Evolutionary conservation across 2,797 vertebrate genomes (phyloP).

Genomic region (Pantherophis vulpinus): DNA sequence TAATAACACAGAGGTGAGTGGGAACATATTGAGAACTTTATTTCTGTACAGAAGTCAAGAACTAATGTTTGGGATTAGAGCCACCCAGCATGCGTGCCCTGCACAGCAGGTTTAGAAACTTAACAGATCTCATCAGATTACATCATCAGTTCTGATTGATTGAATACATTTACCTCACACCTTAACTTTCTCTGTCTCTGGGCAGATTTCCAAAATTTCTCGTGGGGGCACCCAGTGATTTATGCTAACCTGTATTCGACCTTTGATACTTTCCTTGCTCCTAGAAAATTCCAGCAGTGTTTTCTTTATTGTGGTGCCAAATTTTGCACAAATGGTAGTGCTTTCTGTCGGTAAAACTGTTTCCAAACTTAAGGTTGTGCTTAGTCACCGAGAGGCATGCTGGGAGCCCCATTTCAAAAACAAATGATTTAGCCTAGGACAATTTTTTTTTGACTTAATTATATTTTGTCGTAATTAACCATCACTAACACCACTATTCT

Average conservation of each 20-base stretch:
- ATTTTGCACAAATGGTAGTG: not conserved
- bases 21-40: not conserved
- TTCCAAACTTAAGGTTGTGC: not conserved
- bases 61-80: not conserved
- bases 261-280: not conserved
- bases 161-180: not conserved
- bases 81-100: not conserved
- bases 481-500: not conserved
- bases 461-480: not conserved
- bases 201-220: not conserved
- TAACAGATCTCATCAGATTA: not conserved
- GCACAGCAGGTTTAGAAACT: not conserved
- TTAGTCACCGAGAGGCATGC: not conserved
- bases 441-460: not conserved
- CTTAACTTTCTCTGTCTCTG: not conserved
- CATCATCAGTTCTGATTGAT: not conserved
- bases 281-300: not conserved
- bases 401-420: not conserved
- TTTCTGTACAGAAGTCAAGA: not conserved
- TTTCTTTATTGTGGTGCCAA: not conserved
- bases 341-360: not conserved
- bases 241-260: not conserved
- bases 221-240: not conserved
- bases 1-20: not conserved
- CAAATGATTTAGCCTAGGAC: not conserved